Evolutionary conservation across 2,888 invertebrate species (phyloP), one percentile per base, ranked within the genome.

Genomic region (Pandemis heparana): DNA sequence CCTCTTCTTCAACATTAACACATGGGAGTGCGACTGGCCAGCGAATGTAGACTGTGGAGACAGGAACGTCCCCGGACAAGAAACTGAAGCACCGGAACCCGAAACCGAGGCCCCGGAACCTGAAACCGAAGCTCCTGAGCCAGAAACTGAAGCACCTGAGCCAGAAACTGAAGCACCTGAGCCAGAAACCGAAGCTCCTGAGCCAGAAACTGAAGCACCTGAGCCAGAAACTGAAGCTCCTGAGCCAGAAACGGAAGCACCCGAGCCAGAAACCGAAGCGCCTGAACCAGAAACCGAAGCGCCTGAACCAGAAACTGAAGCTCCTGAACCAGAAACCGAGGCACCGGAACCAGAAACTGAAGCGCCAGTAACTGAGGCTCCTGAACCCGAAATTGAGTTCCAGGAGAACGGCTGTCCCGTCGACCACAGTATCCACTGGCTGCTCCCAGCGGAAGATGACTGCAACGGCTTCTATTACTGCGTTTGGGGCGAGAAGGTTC

Each of bases 41-140:
- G 82, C 91, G 48, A 96, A 96, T 78, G 96, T 96, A 0, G 93
- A 96, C 75, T 96, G 97, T 79, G 88, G 92, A 0, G 89, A 83
- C 46, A 87, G 92, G 62, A 82, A 83, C 62, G 80, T 86, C 9
- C 90, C 91, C n/a, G 75, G 63, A 10, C 70, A 67, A 10, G 5
- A 62, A 3, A 14, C 90, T 14, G 75, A 65, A 12, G 68, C 66
- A 16, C 51, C 65, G 8, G 9, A 39, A 38, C 51, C 59, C 10
- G 43, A 32, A 41, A 46, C 64, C 7, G 64, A 48, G 32, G 46
- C 32, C 0, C 41, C 70, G 18, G 66, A 67, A 38, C 60, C 66
- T 10, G 75, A 71, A 53, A 63, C 76, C 0, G 70, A 46, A 1
- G 64, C 74, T 0, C 23, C 70, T 0, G 70, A 70, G 39, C 61